Conservation (phyloP, 30 jellyfish, hydroid and myxozoan genomes). For the Pseudorhiza aurosa region DNA sequence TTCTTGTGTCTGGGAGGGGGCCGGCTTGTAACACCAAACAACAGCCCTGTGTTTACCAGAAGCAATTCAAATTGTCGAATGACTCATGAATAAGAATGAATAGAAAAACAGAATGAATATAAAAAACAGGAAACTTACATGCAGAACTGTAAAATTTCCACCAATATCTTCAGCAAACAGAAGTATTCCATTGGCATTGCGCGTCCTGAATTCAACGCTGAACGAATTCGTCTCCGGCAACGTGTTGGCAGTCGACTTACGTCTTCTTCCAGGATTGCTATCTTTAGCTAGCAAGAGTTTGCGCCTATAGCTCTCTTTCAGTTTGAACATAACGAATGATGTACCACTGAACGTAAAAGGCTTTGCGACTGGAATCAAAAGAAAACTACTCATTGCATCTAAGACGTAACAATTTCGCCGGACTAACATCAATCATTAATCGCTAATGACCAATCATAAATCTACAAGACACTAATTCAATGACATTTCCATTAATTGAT, state of each 20-base stretch:
- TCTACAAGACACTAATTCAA: no score
- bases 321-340: conserved; percentile 47
- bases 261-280: conserved; percentile 24
- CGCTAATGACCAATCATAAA: no score
- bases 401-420: no score
- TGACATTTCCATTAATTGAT: no score
- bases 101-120: no score
- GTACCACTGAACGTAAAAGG: conserved; percentile 79
- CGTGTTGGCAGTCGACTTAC: neutral
- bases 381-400: no score
- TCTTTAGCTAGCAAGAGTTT: conserved; percentile 46
- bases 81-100: no score
- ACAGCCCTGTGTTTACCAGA: no score
- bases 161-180: conserved; percentile 55
- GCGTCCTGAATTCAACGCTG: conserved; percentile 69
- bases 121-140: conserved; percentile 29
- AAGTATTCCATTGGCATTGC: conserved; percentile 55
- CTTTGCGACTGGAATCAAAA: conserved; percentile 29
- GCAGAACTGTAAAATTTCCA: conserved; percentile 53
- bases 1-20: no score
- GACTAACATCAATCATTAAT: no score
- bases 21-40: no score
- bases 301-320: conserved; percentile 69
- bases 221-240: conserved; percentile 28
- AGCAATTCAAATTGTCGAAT: no score